These are phyloP conservation scores for Trissoscelio sp. DNA, from an alignment of 2,888 invertebrate genomes.

Conservation along the genomic window DNA sequence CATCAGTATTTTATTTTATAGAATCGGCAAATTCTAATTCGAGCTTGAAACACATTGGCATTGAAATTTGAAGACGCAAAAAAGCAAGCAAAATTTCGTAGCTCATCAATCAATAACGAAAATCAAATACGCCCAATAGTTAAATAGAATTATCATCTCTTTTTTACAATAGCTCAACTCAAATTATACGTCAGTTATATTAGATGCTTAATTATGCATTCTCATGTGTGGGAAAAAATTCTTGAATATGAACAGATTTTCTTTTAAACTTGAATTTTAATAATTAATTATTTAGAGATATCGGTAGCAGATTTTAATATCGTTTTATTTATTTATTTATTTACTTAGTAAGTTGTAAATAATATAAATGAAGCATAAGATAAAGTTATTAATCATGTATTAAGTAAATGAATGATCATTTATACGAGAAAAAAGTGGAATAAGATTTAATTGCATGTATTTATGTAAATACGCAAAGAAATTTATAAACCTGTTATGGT, in stretches of 20 bases:
- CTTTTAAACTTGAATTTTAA: slow-evolving; percentile 1
- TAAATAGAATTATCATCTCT: slow-evolving; percentile 5
- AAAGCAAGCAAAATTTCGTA: slow-evolving; percentile 31
- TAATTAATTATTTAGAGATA: slow-evolving; percentile 10
- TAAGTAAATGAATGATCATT: slow-evolving; percentile 32
- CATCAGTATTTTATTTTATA: slow-evolving; percentile 38
- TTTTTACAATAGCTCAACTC: not conserved
- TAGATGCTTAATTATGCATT: slow-evolving; percentile 25
- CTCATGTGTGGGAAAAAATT: not conserved
- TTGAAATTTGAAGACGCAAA: slow-evolving; percentile 35
- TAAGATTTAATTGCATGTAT: slow-evolving; percentile 47
- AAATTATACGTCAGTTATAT: slow-evolving; percentile 10
- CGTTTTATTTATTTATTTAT: slow-evolving; percentile 16
- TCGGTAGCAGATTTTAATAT: not conserved
- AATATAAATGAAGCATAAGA: slow-evolving; percentile 1
- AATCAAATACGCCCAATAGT: slow-evolving; percentile 13
- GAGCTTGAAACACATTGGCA: slow-evolving; percentile 35
- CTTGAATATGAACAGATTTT: not conserved
- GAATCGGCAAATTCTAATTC: slow-evolving; percentile 18
- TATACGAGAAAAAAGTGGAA: slow-evolving; percentile 14
- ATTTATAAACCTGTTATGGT: slow-evolving; percentile 50
- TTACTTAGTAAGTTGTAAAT: no score
- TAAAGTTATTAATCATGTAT: slow-evolving; percentile 33
- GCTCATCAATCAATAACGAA: slow-evolving; percentile 39
- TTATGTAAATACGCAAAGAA: slow-evolving; percentile 43